Evolutionary conservation across 2,797 vertebrate species (phyloP).

Genomic region (Macropus fuliginosus): DNA sequence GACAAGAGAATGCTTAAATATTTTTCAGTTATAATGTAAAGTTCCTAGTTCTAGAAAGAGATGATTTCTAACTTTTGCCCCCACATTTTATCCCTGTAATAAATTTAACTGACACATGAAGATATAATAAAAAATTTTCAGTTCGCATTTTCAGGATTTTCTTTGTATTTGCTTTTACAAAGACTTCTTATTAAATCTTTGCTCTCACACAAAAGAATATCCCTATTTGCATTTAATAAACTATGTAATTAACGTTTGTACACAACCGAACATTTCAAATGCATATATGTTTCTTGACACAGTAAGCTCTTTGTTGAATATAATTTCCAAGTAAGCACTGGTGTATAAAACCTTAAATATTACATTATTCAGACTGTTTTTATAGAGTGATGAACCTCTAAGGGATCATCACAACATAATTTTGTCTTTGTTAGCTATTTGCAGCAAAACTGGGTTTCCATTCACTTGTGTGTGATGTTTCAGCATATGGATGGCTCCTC

Average conservation of each 20-base stretch:
- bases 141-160: slow-evolving; percentile 48
- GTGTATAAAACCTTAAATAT: slow-evolving; percentile 69
- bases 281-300: slow-evolving; percentile 64
- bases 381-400: slow-evolving; percentile 72
- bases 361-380: slow-evolving; percentile 65
- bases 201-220: slow-evolving; percentile 62
- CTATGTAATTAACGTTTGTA: slow-evolving; percentile 81
- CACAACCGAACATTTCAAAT: slow-evolving; percentile 62
- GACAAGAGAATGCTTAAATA: slow-evolving; percentile 36
- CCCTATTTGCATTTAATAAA: slow-evolving; percentile 70
- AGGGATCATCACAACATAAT: slow-evolving; percentile 33
- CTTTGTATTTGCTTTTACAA: slow-evolving; percentile 55
- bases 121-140: slow-evolving; percentile 21
- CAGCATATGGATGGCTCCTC: slow-evolving; percentile 96
- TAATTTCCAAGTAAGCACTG: slow-evolving; percentile 73
- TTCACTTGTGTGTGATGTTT: slow-evolving; percentile 66
- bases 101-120: slow-evolving; percentile 44
- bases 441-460: slow-evolving; percentile 60
- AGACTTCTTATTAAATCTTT: slow-evolving; percentile 28
- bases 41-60: slow-evolving; percentile 21
- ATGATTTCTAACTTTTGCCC: slow-evolving; percentile 13
- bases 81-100: slow-evolving; percentile 34
- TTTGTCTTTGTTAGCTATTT: slow-evolving; percentile 56
- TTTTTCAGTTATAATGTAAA: background rate
- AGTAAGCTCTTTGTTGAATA: slow-evolving; percentile 61